Percentiles rank a stretch among this genome's conserved stretches.
Evolutionary conservation across 2,797 vertebrate species (phyloP).

Genomic region (Sebastes hubbsi): DNA sequence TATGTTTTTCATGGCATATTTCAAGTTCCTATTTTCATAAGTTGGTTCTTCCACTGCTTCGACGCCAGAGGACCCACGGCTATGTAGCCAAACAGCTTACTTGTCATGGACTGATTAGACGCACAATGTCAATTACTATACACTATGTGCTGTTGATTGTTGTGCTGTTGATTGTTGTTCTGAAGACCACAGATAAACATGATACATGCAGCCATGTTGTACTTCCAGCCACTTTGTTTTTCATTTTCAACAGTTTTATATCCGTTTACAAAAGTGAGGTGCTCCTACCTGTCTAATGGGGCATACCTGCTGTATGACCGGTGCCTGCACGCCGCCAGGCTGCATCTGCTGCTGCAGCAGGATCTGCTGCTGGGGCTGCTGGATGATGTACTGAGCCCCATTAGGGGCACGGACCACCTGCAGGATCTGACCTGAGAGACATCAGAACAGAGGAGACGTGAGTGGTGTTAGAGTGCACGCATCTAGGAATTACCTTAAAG

Average conservation of each 20-base stretch:
- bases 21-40: neutral
- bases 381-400: constrained; percentile 95
- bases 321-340: constrained; percentile 93
- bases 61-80: neutral
- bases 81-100: neutral
- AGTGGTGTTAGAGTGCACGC: neutral
- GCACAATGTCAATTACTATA: neutral
- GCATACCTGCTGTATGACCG: constrained; percentile 96
- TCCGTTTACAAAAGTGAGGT: neutral
- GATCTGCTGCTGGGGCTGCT: constrained; percentile 94
- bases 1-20: constrained; percentile 7
- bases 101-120: neutral
- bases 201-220: neutral
- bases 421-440: constrained; percentile 90
- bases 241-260: too few relatives aligned
- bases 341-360: constrained; percentile 97
- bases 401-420: constrained; percentile 94
- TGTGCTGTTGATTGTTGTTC: neutral
- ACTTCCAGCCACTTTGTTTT: neutral
- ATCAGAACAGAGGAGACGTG: neutral
- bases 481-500: neutral
- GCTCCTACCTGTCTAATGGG: neutral
- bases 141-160: neutral
- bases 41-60: constrained; percentile 1
- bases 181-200: neutral